Evolutionary conservation across 2,888 invertebrate genomes (phyloP), one percentile per base, ranked within the genome.

Genomic region (Nowickia ferox): DNA sequence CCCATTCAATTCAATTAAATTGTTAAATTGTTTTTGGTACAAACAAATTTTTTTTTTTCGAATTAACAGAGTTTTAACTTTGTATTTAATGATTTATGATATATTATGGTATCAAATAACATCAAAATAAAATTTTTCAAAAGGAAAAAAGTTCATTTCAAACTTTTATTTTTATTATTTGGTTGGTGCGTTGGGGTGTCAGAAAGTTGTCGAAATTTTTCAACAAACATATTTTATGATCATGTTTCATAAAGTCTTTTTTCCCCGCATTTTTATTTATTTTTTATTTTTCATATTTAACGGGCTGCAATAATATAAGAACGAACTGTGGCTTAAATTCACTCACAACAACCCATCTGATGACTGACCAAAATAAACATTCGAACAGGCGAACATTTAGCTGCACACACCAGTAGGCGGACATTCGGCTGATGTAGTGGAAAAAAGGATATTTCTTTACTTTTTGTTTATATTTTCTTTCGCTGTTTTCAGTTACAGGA

Each of bases 91-190:
- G 75, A 79, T 84, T 84, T 82, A 80, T 87, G 87, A 88, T 87
- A 68, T 81, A 87, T 88, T 84, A 81, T 68, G 55, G 87, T 86
- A 87, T 87, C 87, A 83, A 83, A 84, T 87, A 87, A 87, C 87
- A 81, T 74, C 72, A 9, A 22, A 22, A 51, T 30, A 79, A 57
- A 9, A 48, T 72, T 11, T 42, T 69, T 17, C 53, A 69, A 69
- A 53, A 71, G 17, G n/a, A 57, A 44, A 57, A 44, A 69, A 11
- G 30, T 65, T 17, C 13, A 53, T 38, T 38, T 30, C 40, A 48
- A 38, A 15, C 6, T 55, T 55, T 76, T 55, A 19, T 19, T n/a
- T 40, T 74, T 80, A 65, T 59, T 66, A 17, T 66, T 9, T 71
- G 76, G 22, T 30, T 63, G 65, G 48, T 82, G 48, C 66, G 57